phyloP scores from a whole-genome alignment of 2,888 invertebrate genomes.

The Stenotaenia linearis region DNA sequence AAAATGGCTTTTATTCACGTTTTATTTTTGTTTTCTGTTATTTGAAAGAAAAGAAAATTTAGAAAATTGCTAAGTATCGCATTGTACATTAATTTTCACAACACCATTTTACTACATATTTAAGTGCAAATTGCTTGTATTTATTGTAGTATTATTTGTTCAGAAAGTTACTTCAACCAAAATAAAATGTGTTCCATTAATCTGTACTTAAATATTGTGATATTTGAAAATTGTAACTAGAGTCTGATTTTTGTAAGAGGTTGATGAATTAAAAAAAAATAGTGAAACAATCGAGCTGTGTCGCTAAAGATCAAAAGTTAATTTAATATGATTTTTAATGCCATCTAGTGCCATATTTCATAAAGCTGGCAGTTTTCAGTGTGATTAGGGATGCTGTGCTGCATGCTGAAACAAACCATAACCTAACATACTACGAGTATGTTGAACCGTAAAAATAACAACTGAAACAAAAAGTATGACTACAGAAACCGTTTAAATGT shows the following conservation, averaged over 20 bases:
- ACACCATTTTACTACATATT: too few species aligned
- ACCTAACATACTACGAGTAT: too few species aligned
- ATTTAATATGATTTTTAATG: background rate
- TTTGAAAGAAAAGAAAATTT: too few species aligned
- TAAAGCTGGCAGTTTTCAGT: background rate
- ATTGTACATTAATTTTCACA: too few species aligned
- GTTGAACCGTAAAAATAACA: background rate
- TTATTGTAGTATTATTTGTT: background rate
- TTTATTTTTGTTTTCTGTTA: too few species aligned
- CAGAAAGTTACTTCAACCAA: background rate
- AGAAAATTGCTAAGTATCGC: too few species aligned
- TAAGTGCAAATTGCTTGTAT: background rate
- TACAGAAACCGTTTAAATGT: background rate
- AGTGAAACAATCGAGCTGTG: background rate
- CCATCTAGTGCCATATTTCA: background rate
- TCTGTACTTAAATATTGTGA: conserved; percentile 20
- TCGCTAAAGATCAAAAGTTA: background rate
- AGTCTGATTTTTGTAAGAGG: background rate
- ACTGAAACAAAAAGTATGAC: background rate
- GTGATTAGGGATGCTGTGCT: too few species aligned
- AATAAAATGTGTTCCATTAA: conserved; percentile 2
- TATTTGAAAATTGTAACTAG: background rate
- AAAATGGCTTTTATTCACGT: background rate
- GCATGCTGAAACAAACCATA: too few species aligned
- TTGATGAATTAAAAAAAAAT: background rate